Evolutionary conservation across 2,797 vertebrate genomes (phyloP).

Genomic region (Phrynocephalus forsythii): DNA sequence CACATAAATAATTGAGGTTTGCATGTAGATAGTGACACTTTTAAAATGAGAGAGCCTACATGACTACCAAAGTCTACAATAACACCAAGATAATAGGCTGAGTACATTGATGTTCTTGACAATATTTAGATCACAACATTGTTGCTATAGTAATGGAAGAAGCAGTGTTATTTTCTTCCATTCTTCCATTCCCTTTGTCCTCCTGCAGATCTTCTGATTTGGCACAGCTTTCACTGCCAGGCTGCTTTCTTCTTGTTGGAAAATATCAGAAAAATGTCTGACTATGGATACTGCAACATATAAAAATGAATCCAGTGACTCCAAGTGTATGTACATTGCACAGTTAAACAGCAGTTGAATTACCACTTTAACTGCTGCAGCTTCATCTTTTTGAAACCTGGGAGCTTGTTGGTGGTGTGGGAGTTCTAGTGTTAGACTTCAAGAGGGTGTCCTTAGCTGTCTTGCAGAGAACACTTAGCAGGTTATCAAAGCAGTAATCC

Average conservation of each 20-base stretch:
- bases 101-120: slow-evolving; percentile 39
- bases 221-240: neutral
- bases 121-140: neutral
- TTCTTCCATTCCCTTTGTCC: neutral
- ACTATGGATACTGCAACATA: neutral
- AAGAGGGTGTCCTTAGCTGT: too few species aligned
- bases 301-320: neutral
- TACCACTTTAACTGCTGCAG: too few species aligned
- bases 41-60: slow-evolving; percentile 20
- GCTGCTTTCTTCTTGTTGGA: neutral
- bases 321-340: too few species aligned
- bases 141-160: slow-evolving; percentile 5
- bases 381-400: too few species aligned
- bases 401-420: too few species aligned
- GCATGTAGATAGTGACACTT: slow-evolving; percentile 31
- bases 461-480: too few species aligned
- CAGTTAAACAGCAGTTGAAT: too few species aligned
- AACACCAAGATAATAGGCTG: slow-evolving; percentile 19
- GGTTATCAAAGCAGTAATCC: too few species aligned
- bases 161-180: neutral
- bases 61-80: slow-evolving; percentile 24
- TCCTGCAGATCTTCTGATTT: neutral
- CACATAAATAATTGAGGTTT: slow-evolving; percentile 42
- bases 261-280: neutral
- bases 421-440: too few species aligned